Evolutionary conservation across 2,797 vertebrate genomes (phyloP), one percentile per base, ranked within the genome.

Genomic region (Chloroceryle amazona): DNA sequence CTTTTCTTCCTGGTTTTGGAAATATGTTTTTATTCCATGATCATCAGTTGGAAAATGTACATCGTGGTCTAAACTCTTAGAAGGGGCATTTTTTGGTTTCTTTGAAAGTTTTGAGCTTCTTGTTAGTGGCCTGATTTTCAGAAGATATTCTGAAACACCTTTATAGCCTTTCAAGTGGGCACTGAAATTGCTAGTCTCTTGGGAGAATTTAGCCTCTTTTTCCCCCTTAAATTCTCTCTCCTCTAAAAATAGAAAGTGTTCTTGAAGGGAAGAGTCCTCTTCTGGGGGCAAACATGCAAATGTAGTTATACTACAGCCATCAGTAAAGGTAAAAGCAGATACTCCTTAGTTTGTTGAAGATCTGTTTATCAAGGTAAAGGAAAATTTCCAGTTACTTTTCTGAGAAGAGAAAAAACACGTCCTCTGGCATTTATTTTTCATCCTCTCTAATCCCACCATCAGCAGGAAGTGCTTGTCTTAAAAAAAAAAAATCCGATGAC

Each of bases 21-120:
- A 95, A 86, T 94, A 88, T 94, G 85, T 92, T 96, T 92, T 93
- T 92, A 81, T 94, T 97, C 93, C 93, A 83, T 90, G 94, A 71
- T 91, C 92, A 68, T 88, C 90, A 4, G 19, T 76, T 0, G 68
- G 94, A 94, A 95, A 97, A 96, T 94, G 93, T 91, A 17, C 86
- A 92, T 85, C 47, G 31, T 80, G 94, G 90, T 93, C 81, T 86
- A 95, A 90, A 94, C 92, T 92, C 95, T 97, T 93, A 94, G 86
- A 86, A 88, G 52, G 67, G 86, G 89, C 90, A 70, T 95, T 95
- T 96, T 96, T 93, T 66, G 81, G 83, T 90, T 90, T 95, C 86
- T 96, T 82, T 94, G 83, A 95, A 94, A 81, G 54, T 92, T 94
- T 82, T 70, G 41, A 89, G 88, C 60, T 76, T 80, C 75, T 87